Evolutionary conservation across 1,140 invertebrate species (phyloP).

Genomic region (Rhagoletis zephyria): DNA sequence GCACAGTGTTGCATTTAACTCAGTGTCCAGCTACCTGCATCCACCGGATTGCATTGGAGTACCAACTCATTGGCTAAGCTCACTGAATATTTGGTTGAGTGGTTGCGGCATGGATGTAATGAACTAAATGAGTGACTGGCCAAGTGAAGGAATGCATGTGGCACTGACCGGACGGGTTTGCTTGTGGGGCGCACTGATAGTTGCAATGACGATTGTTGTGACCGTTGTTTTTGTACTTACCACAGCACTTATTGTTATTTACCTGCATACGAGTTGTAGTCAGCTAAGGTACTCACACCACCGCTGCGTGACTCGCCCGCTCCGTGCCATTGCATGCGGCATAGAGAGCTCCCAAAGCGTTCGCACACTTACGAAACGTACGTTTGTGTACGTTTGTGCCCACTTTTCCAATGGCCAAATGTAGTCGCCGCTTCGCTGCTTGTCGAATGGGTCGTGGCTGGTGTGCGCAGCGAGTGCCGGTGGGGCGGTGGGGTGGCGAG

Average conservation of each 20-base stretch:
- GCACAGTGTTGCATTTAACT: background rate
- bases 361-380: background rate
- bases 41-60: background rate
- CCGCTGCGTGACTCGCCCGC: background rate
- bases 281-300: background rate
- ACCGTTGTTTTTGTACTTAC: background rate
- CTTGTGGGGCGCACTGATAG: background rate
- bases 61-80: background rate
- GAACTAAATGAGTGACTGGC: slow-evolving; percentile 1
- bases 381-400: slow-evolving; percentile 1
- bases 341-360: background rate
- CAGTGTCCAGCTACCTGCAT: background rate
- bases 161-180: background rate
- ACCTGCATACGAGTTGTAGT: background rate
- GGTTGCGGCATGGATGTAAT: background rate
- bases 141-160: background rate
- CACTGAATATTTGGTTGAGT: slow-evolving; percentile 7
- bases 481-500: background rate
- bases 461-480: too few relatives aligned
- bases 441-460: background rate
- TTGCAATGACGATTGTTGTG: background rate
- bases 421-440: background rate
- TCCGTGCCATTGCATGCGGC: background rate
- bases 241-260: slow-evolving; percentile 20
- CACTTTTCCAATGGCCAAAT: background rate